Percentiles rank a stretch among this genome's conserved stretches.
Evolutionary conservation across 1,140 invertebrate genomes (phyloP).

Genomic region (Saccostrea glomerata): DNA sequence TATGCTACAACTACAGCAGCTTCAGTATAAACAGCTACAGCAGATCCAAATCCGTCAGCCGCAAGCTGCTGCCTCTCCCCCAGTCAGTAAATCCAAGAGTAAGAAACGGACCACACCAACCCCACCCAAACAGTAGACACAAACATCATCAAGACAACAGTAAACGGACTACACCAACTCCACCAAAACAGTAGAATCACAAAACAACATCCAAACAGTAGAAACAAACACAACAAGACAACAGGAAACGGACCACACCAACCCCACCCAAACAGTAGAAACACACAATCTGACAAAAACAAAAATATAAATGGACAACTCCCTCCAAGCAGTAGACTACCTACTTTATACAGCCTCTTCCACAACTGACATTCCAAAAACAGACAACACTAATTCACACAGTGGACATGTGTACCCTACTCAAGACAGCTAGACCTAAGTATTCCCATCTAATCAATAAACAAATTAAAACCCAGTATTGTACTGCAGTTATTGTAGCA

Average conservation of each 20-base stretch:
- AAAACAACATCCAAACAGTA: not conserved
- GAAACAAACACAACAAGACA: not conserved
- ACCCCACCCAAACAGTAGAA: no score
- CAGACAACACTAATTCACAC: no score
- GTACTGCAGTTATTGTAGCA: no score
- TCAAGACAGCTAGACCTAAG: no score
- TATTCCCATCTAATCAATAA: no score
- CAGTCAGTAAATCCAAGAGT: slow-evolving; percentile 67
- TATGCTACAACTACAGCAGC: slow-evolving; percentile 83
- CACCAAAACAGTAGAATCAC: not conserved
- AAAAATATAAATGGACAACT: no score
- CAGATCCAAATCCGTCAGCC: slow-evolving; percentile 82
- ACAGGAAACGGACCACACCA: not conserved
- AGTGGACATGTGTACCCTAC: no score
- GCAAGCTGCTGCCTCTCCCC: slow-evolving; percentile 80
- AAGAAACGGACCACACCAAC: slow-evolving; percentile 74
- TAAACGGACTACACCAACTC: slow-evolving; percentile 49
- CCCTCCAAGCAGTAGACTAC: no score
- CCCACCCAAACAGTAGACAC: slow-evolving; percentile 67
- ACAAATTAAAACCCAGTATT: no score
- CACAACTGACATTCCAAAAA: no score
- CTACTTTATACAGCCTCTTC: no score
- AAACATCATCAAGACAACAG: not conserved
- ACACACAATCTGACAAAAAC: no score
- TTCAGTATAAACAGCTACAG: slow-evolving; percentile 57